Evolutionary conservation across 2,888 invertebrate species (phyloP).

Genomic region (Lacanobia wlatinum): DNA sequence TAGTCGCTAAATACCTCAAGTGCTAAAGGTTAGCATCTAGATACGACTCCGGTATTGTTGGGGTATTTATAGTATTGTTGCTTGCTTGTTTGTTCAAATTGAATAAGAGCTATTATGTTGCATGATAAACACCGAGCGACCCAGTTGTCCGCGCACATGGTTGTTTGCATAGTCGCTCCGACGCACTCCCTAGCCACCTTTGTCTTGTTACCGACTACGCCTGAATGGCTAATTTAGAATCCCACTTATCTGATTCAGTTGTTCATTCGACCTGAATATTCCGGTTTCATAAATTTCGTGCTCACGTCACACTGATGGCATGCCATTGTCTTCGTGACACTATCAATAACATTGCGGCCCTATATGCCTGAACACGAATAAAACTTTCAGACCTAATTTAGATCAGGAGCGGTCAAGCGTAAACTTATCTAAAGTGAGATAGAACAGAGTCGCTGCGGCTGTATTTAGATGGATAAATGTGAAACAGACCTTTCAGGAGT

Average conservation of each 20-base stretch:
- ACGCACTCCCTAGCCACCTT: slow-evolving; percentile 83
- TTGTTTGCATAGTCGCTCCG: slow-evolving; percentile 84
- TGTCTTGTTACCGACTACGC: slow-evolving; percentile 80
- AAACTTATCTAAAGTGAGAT: slow-evolving; percentile 73
- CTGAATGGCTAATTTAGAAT: slow-evolving; percentile 87
- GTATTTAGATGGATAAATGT: slow-evolving; percentile 72
- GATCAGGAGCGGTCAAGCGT: slow-evolving; percentile 62
- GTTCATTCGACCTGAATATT: slow-evolving; percentile 87
- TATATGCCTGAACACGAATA: slow-evolving; percentile 68
- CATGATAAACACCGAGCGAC: slow-evolving; percentile 81
- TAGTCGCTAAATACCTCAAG: slow-evolving; percentile 53
- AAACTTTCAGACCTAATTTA: slow-evolving; percentile 70
- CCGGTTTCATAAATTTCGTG: slow-evolving; percentile 82
- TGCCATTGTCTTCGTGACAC: slow-evolving; percentile 80
- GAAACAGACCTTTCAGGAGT: slow-evolving; percentile 72
- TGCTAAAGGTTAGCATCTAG: slow-evolving; percentile 59
- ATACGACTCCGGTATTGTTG: slow-evolving; percentile 53
- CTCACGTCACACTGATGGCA: slow-evolving; percentile 79
- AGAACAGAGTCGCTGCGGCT: slow-evolving; percentile 70
- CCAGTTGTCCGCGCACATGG: slow-evolving; percentile 79
- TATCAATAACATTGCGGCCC: slow-evolving; percentile 67
- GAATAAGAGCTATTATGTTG: slow-evolving; percentile 80
- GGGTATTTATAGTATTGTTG: slow-evolving; percentile 55
- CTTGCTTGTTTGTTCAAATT: slow-evolving; percentile 71
- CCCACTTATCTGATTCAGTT: slow-evolving; percentile 87